Base-by-base conservation (phyloP, 2,113 vertebrate genomes). In the Chloropsis hardwickii region DNA sequence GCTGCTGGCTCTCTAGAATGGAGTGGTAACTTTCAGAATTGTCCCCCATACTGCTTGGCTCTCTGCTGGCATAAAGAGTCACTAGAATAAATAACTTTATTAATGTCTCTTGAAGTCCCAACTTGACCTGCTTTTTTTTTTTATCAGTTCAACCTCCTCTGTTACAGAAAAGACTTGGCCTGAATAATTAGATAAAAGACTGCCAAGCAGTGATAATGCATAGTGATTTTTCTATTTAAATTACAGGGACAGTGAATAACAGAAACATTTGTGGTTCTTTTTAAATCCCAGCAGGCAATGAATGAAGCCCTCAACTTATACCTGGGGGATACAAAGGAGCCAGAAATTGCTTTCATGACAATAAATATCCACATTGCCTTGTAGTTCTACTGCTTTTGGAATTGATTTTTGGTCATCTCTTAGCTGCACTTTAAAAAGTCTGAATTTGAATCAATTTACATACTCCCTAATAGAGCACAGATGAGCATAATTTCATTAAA, bases 291-390 rank as follows among this genome's bases (percentile, higher is more conserved):
- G 83, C 28, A 96, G 54, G 54, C 58, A 88, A 50, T 29, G 45
- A 95, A 86, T 61, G 81, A 95, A 91, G 54, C 25, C 53, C 33
- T 95, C 74, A 65, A 11, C 37, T 72, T 78, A 67, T 11, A 79
- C 47, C 70, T 84, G 35, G n/a, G 51, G 61, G 53, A 87, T 62
- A 79, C 14, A 69, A 90, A 87, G 57, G 78, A 88, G 33, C 7
- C 40, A 91, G 89, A 82, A 91, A 94, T 25, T 79, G 25, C 81
- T 94, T 89, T 95, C 72, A 81, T 72, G 40, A 76, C 66, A 94
- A 78, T 71, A 93, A 91, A 71, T 76, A 94, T 33, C 83, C 76
- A 50, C 62, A 69, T 47, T 89, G 48, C 70, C 58, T 87, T 87
- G 29, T 92, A 89, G n/a, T 79, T 76, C 40, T 86, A 33, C 19